A percentile compares a stretch with the other conserved stretches of the same genome.
Evolutionary conservation across 2,888 invertebrate genomes (phyloP).

Genomic region (Zeuzera pyrina): DNA sequence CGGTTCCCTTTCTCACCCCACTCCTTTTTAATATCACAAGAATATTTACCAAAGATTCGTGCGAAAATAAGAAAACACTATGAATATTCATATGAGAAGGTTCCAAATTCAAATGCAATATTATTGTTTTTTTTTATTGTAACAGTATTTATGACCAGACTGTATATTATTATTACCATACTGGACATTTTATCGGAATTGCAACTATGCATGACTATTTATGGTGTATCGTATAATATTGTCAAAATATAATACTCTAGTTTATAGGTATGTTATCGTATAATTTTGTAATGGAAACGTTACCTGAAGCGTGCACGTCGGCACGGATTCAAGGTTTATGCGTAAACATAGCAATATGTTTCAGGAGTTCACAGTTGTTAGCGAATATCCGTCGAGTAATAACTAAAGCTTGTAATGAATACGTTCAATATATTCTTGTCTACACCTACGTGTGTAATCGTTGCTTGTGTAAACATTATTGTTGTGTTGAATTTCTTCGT

Average conservation of each 20-base stretch:
- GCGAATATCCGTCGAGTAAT: conserved; percentile 30
- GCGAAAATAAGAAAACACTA: too few relatives aligned
- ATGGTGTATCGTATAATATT: too few relatives aligned
- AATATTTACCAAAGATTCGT: too few relatives aligned
- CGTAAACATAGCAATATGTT: conserved; percentile 24
- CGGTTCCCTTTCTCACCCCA: too few relatives aligned
- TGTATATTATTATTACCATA: too few relatives aligned
- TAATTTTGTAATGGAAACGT: conserved; percentile 33
- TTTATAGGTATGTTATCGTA: conserved; percentile 10
- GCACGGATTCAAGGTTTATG: conserved; percentile 21
- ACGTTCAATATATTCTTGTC: conserved; percentile 18
- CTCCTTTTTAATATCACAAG: too few relatives aligned
- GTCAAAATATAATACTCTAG: neutral
- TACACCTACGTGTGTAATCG: conserved; percentile 20
- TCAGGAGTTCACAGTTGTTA: conserved; percentile 43
- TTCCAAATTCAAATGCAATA: too few relatives aligned
- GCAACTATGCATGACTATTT: too few relatives aligned
- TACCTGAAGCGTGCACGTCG: conserved; percentile 32
- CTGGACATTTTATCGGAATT: too few relatives aligned
- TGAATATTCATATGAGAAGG: too few relatives aligned
- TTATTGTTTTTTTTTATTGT: too few relatives aligned
- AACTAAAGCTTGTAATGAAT: conserved; percentile 20
- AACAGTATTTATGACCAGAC: too few relatives aligned
- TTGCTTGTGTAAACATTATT: conserved; percentile 10
- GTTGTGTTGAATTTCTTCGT: conserved; percentile 37